Evolutionary conservation across 1,140 invertebrate genomes (phyloP).

Genomic region (Bombus affinis): DNA sequence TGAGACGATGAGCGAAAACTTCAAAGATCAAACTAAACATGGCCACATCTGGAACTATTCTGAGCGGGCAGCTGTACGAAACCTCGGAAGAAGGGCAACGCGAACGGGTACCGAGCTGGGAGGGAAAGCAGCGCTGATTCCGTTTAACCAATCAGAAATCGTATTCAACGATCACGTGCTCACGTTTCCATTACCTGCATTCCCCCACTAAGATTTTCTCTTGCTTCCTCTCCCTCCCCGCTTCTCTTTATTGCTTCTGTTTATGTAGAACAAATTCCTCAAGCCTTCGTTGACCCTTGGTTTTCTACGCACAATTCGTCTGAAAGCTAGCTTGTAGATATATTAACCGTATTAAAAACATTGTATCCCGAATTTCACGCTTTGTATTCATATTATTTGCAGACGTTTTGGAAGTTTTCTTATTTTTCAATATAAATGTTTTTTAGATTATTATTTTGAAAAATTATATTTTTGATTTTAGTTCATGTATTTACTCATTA

Average conservation of each 20-base stretch:
- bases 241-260: constrained; percentile 16
- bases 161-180: constrained; percentile 62
- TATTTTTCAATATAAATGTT: neutral
- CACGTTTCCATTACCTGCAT: constrained; percentile 14
- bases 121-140: constrained; percentile 46
- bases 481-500: neutral
- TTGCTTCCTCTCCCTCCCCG: neutral
- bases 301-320: constrained; percentile 34
- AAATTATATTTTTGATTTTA: neutral
- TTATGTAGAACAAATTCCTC: constrained; percentile 56
- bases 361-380: neutral
- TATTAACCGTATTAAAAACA: constrained; percentile 60
- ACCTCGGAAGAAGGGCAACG: constrained; percentile 53
- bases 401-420: neutral
- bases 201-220: constrained; percentile 18
- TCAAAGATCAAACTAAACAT: constrained; percentile 82
- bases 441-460: neutral
- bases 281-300: constrained; percentile 29
- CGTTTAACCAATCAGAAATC: constrained; percentile 59
- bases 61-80: constrained; percentile 72
- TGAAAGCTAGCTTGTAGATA: constrained; percentile 23
- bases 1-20: constrained; percentile 80
- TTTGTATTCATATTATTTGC: too few species aligned
- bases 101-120: constrained; percentile 47
- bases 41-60: constrained; percentile 83